Conservation (phyloP, 2,797 vertebrate species). For the Nannoperca obscura region DNA sequence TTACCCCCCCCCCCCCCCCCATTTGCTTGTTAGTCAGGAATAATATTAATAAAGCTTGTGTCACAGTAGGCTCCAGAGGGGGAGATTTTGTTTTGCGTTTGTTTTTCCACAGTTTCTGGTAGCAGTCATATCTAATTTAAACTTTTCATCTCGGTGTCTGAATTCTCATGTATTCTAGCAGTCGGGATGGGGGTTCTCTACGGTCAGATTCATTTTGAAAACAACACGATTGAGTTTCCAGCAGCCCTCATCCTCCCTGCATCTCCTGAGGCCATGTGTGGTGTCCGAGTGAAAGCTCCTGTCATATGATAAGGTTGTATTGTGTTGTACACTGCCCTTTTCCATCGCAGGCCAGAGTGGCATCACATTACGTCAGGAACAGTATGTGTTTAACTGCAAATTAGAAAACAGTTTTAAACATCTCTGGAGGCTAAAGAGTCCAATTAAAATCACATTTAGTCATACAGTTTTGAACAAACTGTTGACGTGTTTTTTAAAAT, state of each 20-base stretch:
- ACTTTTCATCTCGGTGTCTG: neutral
- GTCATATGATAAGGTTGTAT: slow-evolving; percentile 39
- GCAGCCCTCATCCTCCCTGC: neutral
- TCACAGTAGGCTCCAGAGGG: neutral
- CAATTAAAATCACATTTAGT: neutral
- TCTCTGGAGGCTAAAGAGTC: slow-evolving; percentile 11
- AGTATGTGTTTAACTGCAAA: too few species aligned
- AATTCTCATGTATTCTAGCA: neutral
- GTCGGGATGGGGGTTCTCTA: slow-evolving; percentile 7
- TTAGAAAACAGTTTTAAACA: too few species aligned
- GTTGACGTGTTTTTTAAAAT: too few species aligned
- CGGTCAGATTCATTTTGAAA: neutral
- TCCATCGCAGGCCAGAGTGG: neutral
- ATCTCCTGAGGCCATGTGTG: slow-evolving; percentile 26
- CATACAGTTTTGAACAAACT: too few species aligned
- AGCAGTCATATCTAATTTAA: slow-evolving; percentile 1
- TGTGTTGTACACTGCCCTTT: slow-evolving; percentile 19
- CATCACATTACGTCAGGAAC: slow-evolving; percentile 4
- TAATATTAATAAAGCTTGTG: slow-evolving; percentile 7
- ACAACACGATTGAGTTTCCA: slow-evolving; percentile 1
- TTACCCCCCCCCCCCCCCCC: neutral
- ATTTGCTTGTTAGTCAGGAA: slow-evolving; percentile 19
- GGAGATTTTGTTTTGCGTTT: neutral
- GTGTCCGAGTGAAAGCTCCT: slow-evolving; percentile 14
- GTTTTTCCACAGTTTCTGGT: neutral